A percentile compares a stretch with the other conserved stretches of the same genome.
phyloP scores from a whole-genome alignment of 1,140 invertebrate genomes.

The Ostrea denselamellosa region DNA sequence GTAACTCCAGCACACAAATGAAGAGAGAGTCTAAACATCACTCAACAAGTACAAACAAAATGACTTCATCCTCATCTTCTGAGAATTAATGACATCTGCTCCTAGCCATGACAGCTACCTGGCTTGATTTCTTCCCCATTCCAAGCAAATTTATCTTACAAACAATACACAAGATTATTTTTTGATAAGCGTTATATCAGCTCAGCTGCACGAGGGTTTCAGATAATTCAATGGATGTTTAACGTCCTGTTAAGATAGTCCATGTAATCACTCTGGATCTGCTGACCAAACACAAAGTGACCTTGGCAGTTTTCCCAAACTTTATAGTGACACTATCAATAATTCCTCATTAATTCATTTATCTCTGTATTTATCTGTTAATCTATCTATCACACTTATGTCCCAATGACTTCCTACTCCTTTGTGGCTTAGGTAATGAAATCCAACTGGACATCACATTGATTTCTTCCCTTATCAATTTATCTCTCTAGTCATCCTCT shows the following conservation, averaged over 20 bases:
- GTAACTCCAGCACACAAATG: neutral
- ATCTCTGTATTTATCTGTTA: neutral
- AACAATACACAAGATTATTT: neutral
- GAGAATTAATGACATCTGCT: neutral
- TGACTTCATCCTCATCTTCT: neutral
- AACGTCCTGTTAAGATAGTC: constrained; percentile 7
- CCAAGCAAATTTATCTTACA: neutral
- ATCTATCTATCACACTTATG: neutral
- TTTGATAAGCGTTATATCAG: constrained; percentile 11
- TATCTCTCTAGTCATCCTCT: neutral
- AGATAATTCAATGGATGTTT: constrained; percentile 2
- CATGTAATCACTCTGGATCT: neutral
- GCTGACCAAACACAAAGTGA: neutral
- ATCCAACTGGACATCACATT: constrained; percentile 1
- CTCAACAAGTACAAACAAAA: neutral
- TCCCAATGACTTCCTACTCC: neutral
- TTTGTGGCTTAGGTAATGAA: neutral
- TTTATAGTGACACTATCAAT: constrained; percentile 2
- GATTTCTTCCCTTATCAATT: neutral
- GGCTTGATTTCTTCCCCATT: neutral
- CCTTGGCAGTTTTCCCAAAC: neutral
- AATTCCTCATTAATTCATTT: constrained; percentile 1
- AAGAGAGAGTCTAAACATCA: constrained; percentile 19
- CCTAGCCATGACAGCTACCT: constrained; percentile 10
- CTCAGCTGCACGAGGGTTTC: neutral